Base-by-base conservation (phyloP, 2,888 invertebrate genomes). In the Taphrorychus bicolor region DNA sequence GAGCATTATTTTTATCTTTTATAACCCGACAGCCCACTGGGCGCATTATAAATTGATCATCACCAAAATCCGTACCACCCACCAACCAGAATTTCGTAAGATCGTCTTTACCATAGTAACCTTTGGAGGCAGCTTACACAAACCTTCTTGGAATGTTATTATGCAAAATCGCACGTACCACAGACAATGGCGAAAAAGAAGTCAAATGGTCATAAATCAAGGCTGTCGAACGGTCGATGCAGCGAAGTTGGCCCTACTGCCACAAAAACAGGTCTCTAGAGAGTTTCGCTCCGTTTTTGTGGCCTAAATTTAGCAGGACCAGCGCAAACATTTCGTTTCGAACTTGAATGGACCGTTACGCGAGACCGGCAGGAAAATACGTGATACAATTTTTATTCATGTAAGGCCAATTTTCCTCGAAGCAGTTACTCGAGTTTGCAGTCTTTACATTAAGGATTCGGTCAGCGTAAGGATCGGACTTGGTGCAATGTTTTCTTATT, bases 351-450 rank as follows among this genome's bases (percentile, higher is more conserved):
- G 54, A 64, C 64, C 64, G 64, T 64, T 64, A 64, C 22, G 14
- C n/a, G 19, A 64, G 54, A 22, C 21, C 51, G 22, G 49, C n/a
- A 49, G 54, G 22, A 53, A 42, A 49, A 49, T 64, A 64, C 64
- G 64, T 64, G 64, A 64, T 52, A 58, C 58, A 64, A 64, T 64
- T 64, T 64, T 64, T 64, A 64, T 64, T 64, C 58, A 56, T 40
- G 49, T 63, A 42, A 22, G 23, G 45, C 18, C 53, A 24, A 54
- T 62, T 54, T 45, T 62, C 21, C 21, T 32, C 3, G 32, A 32
- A 32, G 32, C 11, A 21, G 19, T 49, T 24, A 32, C 11, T 32
- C 32, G 3, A 41, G 19, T 40, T 57, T 5, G 14, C 4, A 16
- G n/a, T 45, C 7, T 42, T 21, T 41, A 16, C 22, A 19, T 57